Base-by-base conservation (phyloP, 2,113 vertebrate genomes). In the Pithys albifrons region DNA sequence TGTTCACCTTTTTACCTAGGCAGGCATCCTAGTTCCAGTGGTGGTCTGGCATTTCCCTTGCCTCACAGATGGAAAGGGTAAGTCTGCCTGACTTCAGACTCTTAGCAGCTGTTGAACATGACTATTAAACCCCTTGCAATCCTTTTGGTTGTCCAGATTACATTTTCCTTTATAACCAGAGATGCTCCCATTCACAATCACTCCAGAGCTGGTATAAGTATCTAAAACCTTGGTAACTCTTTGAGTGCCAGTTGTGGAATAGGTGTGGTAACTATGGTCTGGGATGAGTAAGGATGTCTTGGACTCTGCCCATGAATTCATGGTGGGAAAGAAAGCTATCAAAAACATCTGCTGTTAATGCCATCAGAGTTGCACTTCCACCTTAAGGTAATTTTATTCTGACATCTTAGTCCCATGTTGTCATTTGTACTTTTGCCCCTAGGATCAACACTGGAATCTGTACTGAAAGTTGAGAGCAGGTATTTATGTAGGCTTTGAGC, bases 401-500 rank as follows among this genome's bases (percentile, higher is more conserved):
- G 61, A 72, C 29, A 71, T 49, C 31, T 84, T 85, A 74, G 80
- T 85, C 61, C 61, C 48, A 72, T 5, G 1, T 84, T 89, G 69
- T 59, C 29, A 92, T 91, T 91, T 95, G 52, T 79, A 84, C 41
- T 88, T 87, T 85, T 88, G 49, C 81, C 62, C 80, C 69, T 81
- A 94, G 89, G 66, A 57, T 69, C 84, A 89, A 61, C 77, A 46
- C 17, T 52, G 45, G 39, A 85, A 69, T 75, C 70, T 66, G 35
- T 75, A 69, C 23, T 82, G 77, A 45, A 89, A 91, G 57, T 49
- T 49, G 37, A 91, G 84, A 82, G 62, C 10, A 70, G 31, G 25
- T 83, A 96, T 95, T 95, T 95, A 89, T 88, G 84, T 92, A 95
- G 89, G 73, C 65, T 97, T 94, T 87, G 58, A 94, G 87, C 46